phyloP scores from a whole-genome alignment of 2,797 vertebrate genomes.

The Protosalanx chinensis region DNA sequence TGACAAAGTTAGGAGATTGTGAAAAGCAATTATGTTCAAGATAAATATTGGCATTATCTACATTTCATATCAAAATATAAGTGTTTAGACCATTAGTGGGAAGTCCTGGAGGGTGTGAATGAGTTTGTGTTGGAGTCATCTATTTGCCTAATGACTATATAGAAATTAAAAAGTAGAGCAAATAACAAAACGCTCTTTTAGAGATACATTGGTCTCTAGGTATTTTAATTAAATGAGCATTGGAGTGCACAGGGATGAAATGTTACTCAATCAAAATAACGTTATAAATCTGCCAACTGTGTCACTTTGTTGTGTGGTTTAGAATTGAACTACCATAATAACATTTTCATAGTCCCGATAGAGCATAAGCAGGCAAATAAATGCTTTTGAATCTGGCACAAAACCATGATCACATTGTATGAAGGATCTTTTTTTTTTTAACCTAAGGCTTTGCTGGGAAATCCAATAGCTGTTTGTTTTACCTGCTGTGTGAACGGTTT shows the following conservation, averaged over 20 bases:
- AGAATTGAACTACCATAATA: not conserved
- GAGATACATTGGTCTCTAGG: too few species aligned
- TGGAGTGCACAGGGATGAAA: too few species aligned
- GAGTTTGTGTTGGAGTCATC: not conserved
- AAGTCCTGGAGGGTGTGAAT: not conserved
- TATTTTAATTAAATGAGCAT: too few species aligned
- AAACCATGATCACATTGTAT: not conserved
- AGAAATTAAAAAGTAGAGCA: not conserved
- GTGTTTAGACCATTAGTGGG: not conserved
- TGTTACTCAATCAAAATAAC: too few species aligned
- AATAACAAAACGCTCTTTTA: not conserved
- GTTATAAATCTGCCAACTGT: not conserved
- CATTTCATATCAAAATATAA: conserved; percentile 15
- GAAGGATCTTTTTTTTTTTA: not conserved
- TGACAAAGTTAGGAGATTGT: conserved; percentile 5
- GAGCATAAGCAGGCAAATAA: not conserved
- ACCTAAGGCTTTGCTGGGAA: not conserved
- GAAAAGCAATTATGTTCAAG: conserved; percentile 9
- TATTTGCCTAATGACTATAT: not conserved
- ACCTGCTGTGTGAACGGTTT: too few species aligned
- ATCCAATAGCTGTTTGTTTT: too few species aligned
- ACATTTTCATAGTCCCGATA: not conserved
- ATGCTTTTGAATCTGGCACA: not conserved
- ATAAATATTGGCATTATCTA: not conserved
- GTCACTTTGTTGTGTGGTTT: not conserved